phyloP scores from a whole-genome alignment of 1,140 invertebrate genomes.

The Arion vulgaris region DNA sequence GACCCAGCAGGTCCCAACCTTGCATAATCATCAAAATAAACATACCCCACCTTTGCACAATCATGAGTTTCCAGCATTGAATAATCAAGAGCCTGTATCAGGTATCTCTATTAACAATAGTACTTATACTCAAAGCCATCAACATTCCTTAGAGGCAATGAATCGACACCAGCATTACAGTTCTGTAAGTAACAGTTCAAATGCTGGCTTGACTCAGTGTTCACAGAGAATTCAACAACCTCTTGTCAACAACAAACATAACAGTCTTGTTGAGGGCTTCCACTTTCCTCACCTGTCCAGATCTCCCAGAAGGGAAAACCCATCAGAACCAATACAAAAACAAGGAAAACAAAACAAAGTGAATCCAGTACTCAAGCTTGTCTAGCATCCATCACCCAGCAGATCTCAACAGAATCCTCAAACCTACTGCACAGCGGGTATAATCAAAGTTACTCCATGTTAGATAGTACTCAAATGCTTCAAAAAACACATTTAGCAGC shows the following conservation, averaged over 20 bases:
- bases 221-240: neutral
- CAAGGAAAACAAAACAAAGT: neutral
- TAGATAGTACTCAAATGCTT: neutral
- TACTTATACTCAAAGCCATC: neutral
- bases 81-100: neutral
- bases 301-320: neutral
- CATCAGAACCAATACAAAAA: neutral
- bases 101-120: neutral
- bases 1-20: too few relatives aligned
- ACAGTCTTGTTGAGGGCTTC: neutral
- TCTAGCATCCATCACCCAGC: neutral
- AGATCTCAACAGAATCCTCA: neutral
- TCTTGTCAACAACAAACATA: neutral
- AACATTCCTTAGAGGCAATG: neutral
- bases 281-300: neutral
- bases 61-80: too few relatives aligned
- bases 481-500: neutral
- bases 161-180: neutral
- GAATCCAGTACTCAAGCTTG: neutral
- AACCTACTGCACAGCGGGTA: neutral
- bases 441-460: neutral
- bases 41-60: too few relatives aligned
- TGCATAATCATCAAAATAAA: too few relatives aligned
- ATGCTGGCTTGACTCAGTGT: neutral
- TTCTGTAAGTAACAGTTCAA: neutral